These are phyloP conservation scores for Colostygia pectinataria DNA, from an alignment of 2,888 invertebrate species.

Conservation along the genomic window DNA sequence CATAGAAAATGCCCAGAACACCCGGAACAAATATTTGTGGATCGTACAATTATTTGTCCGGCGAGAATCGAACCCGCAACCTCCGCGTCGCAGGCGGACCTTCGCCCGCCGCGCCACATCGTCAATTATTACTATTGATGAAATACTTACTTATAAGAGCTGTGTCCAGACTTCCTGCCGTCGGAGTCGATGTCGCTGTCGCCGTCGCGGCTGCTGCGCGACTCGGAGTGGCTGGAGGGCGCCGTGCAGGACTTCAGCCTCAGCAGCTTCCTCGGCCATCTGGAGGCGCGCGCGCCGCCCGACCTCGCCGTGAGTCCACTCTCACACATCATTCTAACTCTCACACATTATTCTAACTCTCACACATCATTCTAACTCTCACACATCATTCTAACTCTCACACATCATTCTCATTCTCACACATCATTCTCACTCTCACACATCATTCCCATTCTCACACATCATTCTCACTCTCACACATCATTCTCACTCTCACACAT, in stretches of 20 bases:
- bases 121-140: too few species aligned
- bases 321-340: not conserved
- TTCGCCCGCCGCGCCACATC: too few species aligned
- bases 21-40: too few species aligned
- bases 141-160: too few species aligned
- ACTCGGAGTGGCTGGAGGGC: conserved; percentile 88
- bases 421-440: too few species aligned
- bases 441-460: too few species aligned
- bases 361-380: not conserved
- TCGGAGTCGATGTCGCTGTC: conserved; percentile 78
- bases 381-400: not conserved
- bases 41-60: too few species aligned
- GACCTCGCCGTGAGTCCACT: conserved; percentile 51
- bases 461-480: too few species aligned
- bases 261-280: conserved; percentile 91
- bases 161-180: conserved; percentile 55
- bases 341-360: not conserved
- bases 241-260: conserved; percentile 93
- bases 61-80: too few species aligned
- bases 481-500: too few species aligned
- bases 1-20: too few species aligned
- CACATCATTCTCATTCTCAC: not conserved
- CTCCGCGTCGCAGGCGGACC: too few species aligned
- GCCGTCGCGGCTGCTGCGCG: conserved; percentile 86
- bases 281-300: conserved; percentile 84